Evolutionary conservation across 2,797 vertebrate species (phyloP), one percentile per base, ranked within the genome.

Genomic region (Phaenicophaeus curvirostris): DNA sequence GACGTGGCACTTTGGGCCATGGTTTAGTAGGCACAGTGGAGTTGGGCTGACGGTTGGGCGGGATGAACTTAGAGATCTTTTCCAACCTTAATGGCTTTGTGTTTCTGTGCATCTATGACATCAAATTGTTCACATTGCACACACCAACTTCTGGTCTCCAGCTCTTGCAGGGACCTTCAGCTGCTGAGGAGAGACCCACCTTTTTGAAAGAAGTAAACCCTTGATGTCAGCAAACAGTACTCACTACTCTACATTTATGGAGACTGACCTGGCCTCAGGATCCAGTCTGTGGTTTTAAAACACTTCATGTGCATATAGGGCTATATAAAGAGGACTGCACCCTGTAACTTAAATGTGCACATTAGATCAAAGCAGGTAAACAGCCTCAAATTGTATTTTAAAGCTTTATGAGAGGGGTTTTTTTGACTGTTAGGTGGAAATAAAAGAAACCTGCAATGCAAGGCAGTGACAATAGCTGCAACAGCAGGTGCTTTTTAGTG

Each of bases 101-200:
- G 44, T 17, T 46, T 19, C 44, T 13, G n/a, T n/a, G n/a, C n/a
- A 44, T 44, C 42, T 44, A 18, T 8, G 15, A 33, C 30, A 72
- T 10, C 58, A 19, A 48, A 51, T 2, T 8, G 16, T 17, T 14
- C 50, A 27, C 16, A 17, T 3, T 5, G 37, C 0, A 0, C 50
- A 81, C 73, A 30, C 21, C 73, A 35, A 19, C 19, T 74, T 31
- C 8, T 54, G 39, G 21, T 72, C n/a, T 31, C n/a, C n/a, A 7
- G 57, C 25, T 71, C 31, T 61, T 1, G 6, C 27, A 50, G 24
- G 48, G 48, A 50, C 12, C 48, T 50, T 19, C 46, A 46, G 11
- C 8, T n/a, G n/a, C n/a, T n/a, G n/a, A n/a, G n/a, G n/a, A n/a
- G n/a, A n/a, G n/a, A n/a, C n/a, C n/a, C n/a, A n/a, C n/a, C n/a